phyloP scores from a whole-genome alignment of 2,113 vertebrate genomes.

The Podarcis muralis region DNA sequence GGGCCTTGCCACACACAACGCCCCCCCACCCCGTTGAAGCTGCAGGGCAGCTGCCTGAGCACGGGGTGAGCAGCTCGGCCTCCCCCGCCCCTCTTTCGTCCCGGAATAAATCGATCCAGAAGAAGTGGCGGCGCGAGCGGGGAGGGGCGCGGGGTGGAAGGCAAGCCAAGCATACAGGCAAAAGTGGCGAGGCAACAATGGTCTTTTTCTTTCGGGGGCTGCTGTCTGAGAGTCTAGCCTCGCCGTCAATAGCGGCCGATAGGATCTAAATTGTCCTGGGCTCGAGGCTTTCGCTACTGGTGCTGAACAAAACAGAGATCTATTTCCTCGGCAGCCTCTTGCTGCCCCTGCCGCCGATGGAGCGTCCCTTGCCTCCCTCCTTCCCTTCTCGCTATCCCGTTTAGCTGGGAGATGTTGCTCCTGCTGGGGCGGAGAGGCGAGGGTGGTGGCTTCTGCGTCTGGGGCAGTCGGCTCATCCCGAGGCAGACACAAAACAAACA shows the following conservation, averaged over 20 bases:
- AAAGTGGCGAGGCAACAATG: background rate
- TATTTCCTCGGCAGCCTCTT: background rate
- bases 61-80: background rate
- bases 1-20: background rate
- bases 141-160: background rate
- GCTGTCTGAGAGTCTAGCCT: background rate
- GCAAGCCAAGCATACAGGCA: background rate
- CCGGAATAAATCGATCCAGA: background rate
- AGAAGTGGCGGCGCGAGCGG: background rate
- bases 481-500: background rate
- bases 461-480: slow-evolving; percentile 6
- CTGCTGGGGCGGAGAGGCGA: background rate
- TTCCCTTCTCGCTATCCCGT: too few species aligned
- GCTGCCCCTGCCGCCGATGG: background rate
- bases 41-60: background rate
- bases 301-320: background rate
- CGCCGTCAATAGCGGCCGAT: slow-evolving; percentile 19
- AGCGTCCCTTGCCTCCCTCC: too few species aligned
- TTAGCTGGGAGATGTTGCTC: background rate
- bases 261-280: slow-evolving; percentile 21
- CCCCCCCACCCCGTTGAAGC: background rate
- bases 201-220: background rate
- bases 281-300: background rate
- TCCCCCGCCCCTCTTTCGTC: background rate
- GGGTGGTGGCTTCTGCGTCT: background rate